Base-by-base conservation (phyloP, 2,888 invertebrate genomes). In the Tuberolachnus salignus region DNA sequence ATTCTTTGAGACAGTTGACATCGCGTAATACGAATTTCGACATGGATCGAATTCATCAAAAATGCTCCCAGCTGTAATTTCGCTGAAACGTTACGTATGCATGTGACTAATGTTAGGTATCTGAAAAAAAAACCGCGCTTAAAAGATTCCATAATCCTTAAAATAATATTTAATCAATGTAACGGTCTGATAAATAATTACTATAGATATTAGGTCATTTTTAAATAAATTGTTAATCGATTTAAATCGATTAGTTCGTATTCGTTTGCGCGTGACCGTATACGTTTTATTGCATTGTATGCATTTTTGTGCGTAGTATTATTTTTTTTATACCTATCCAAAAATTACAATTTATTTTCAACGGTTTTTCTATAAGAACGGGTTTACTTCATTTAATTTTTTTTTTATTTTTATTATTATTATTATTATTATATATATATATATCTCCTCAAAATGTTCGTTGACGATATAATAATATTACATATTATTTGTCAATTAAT, bases 141-240 rank as follows among this genome's bases (percentile, higher is more conserved):
- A 26, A 72, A 4, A 49, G 11, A 49, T 14, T 26, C 19, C n/a
- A 10, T 14, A 61, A 61, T 72, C 16, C 1, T 61, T 34, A 34
- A 21, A 23, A 49, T 11, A 23, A 57, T 21, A 8, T 49, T 72
- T 34, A 19, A 51, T 14, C 10, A 19, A 34, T 61, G 23, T 61
- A 61, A 72, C 59, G 72, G 51, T 72, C 14, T 59, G 46, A 72
- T 49, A 19, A 49, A 14, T 61, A 72, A 72, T n/a, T 44, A 49
- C 3, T 19, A 70, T 57, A 44, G 14, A 72, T 2, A 26, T n/a
- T 49, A 26, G 26, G 49, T 26, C 1, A 51, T 67, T n/a, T 23
- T 21, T 67, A 26, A 14, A 26, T 10, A 26, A 53, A 53, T 16
- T 59, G 14, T 34, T 59, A n/a, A n/a, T n/a, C n/a, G n/a, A n/a